Conservation (phyloP, 2,888 invertebrate genomes). For the Synergus itoensis region DNA sequence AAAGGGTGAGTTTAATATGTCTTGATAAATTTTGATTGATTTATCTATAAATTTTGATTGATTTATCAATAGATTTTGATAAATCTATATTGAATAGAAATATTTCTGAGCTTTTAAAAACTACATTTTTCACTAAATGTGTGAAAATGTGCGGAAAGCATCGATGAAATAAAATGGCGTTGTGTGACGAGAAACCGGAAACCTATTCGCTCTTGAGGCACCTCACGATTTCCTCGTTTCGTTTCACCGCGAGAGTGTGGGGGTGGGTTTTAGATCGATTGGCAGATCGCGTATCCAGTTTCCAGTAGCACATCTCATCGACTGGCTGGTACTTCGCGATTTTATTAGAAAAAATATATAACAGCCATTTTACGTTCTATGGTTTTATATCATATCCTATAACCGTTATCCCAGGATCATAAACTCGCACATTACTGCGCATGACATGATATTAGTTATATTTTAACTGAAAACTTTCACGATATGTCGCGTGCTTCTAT, state of each 20-base stretch:
- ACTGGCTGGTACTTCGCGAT: neutral
- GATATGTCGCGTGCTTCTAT: constrained; percentile 22
- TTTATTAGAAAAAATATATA: constrained; percentile 3
- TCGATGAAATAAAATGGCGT: constrained; percentile 21
- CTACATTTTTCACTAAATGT: neutral
- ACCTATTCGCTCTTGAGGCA: neutral
- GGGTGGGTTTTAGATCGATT: constrained; percentile 16
- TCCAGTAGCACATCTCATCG: neutral
- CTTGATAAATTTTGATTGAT: too few relatives aligned
- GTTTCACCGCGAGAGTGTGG: neutral
- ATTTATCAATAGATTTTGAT: neutral
- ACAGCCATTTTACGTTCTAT: neutral
- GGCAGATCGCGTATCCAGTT: constrained; percentile 26
- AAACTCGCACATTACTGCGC: constrained; percentile 17
- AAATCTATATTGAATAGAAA: neutral
- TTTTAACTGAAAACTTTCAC: constrained; percentile 8
- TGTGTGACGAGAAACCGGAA: constrained; percentile 10
- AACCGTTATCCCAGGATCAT: neutral
- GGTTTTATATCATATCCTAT: neutral
- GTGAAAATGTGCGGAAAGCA: constrained; percentile 6
- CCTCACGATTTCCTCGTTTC: constrained; percentile 30
- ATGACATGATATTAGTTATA: neutral
- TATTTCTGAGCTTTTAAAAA: constrained; percentile 14
- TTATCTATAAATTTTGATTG: too few relatives aligned
- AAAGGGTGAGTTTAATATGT: neutral